These are phyloP conservation scores for Gambusia holbrooki DNA, from an alignment of 2,113 vertebrate species.

Conservation along the genomic window DNA sequence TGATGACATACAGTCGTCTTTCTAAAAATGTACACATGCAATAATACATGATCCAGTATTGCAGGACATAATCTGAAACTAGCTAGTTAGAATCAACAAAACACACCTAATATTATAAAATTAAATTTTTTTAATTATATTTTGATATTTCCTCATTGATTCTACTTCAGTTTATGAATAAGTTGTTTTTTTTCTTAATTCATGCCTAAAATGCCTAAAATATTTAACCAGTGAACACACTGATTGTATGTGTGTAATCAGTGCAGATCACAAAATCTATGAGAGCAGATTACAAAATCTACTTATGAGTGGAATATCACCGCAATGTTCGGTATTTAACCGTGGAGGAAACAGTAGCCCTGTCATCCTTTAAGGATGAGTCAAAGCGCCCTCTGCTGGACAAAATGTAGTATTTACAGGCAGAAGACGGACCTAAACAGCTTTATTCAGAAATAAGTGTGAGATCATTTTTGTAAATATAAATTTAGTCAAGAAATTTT, in stretches of 20 bases:
- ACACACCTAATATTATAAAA: background rate
- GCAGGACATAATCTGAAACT: background rate
- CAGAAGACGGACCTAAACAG: background rate
- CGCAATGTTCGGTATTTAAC: no score
- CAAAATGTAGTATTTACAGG: background rate
- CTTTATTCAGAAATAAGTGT: background rate
- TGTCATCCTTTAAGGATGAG: background rate
- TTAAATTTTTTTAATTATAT: background rate
- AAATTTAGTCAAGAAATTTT: background rate
- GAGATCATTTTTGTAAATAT: background rate
- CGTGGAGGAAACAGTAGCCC: no score
- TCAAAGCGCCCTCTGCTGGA: conserved; percentile 52
- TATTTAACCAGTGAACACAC: background rate
- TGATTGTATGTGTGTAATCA: no score
- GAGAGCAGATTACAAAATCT: no score
- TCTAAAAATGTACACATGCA: background rate
- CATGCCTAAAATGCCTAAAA: background rate
- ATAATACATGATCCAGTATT: background rate
- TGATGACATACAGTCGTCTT: background rate
- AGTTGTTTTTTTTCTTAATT: background rate
- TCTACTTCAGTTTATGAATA: background rate
- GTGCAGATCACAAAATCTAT: no score
- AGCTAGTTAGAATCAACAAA: background rate
- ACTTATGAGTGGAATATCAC: no score
- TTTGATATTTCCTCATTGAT: background rate